phyloP scores from a whole-genome alignment of 1,140 invertebrate species.

The Lepidotrigona ventralis region DNA sequence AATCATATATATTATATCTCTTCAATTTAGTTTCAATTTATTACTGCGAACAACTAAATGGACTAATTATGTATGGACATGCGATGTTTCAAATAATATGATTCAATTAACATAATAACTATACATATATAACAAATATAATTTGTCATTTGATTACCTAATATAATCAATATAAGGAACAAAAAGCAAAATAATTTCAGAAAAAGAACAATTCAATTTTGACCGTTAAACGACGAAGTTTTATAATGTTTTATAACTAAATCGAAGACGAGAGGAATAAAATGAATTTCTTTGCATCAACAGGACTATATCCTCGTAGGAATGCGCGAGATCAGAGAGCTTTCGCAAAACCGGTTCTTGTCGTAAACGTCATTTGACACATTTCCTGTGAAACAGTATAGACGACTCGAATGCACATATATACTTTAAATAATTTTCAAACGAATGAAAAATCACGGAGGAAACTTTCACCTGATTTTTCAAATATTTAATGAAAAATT shows the following conservation, averaged over 20 bases:
- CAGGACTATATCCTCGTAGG: conserved; percentile 34
- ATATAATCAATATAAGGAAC: neutral
- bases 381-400: conserved; percentile 46
- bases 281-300: conserved; percentile 31
- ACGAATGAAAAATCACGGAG: neutral
- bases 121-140: neutral
- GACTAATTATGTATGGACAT: no score
- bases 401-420: conserved; percentile 26
- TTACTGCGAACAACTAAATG: no score
- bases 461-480: neutral
- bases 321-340: conserved; percentile 43
- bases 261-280: neutral
- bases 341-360: conserved; percentile 50
- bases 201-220: neutral
- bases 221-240: neutral
- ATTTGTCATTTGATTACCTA: no score
- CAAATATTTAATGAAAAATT: neutral
- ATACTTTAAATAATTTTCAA: conserved; percentile 39
- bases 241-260: no score
- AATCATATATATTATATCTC: neutral
- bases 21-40: no score
- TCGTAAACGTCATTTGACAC: conserved; percentile 53
- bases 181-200: neutral
- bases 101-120: neutral
- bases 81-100: neutral